phyloP scores from a whole-genome alignment of 2,113 vertebrate genomes.

The Halichoerus grypus region DNA sequence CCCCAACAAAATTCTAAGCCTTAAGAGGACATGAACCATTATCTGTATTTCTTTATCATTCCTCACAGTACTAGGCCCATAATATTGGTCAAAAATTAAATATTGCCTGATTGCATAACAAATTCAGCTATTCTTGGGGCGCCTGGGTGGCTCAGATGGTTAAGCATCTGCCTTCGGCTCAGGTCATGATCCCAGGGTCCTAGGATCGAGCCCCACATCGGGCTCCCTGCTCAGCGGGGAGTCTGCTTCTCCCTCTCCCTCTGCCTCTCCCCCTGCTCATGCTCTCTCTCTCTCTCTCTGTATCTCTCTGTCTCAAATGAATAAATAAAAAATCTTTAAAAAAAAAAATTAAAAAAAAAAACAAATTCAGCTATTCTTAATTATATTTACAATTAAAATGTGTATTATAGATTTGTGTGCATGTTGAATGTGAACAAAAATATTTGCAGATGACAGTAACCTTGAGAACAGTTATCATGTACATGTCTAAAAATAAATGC shows the following conservation, averaged over 20 bases:
- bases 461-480: not conserved
- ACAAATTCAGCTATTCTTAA: not conserved
- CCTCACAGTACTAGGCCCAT: not conserved
- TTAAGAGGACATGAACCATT: not conserved
- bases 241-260: no score
- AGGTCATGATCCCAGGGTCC: no score
- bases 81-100: not conserved
- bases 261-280: no score
- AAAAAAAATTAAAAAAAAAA: not conserved
- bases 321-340: no score
- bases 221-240: no score
- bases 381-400: not conserved
- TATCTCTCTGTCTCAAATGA: no score
- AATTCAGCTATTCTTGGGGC: not conserved
- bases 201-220: no score
- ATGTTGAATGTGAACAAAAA: not conserved
- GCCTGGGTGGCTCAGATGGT: no score
- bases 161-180: no score
- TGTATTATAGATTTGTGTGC: not conserved
- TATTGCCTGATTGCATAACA: not conserved
- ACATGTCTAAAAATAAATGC: not conserved
- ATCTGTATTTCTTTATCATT: not conserved
- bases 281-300: no score
- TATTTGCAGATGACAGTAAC: not conserved
- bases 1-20: not conserved